Conservation (phyloP, 2,888 invertebrate genomes). For the Scrobipalpa atriplicella region DNA sequence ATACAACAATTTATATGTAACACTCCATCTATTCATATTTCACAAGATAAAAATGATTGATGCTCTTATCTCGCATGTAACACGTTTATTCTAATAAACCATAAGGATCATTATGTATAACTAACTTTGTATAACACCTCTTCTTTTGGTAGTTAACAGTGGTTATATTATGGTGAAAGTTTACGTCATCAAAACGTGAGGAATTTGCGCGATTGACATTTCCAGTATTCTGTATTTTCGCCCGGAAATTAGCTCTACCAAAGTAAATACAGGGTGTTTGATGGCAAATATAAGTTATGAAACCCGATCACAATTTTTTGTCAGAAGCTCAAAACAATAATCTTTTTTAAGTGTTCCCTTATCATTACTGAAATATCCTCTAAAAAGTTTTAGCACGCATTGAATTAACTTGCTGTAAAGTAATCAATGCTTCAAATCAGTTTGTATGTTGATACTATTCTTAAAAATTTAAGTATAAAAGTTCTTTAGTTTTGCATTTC, state of each 20-base stretch:
- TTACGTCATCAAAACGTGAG: conserved; percentile 56
- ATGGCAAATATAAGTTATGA: no score
- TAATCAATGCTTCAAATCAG: no score
- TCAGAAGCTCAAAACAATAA: no score
- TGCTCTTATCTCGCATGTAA: conserved; percentile 8
- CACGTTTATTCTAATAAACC: conserved; percentile 19
- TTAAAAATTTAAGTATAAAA: no score
- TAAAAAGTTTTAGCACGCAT: no score
- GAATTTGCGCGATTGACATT: conserved; percentile 55
- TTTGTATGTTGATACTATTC: no score
- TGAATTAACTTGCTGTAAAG: no score
- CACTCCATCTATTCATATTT: conserved; percentile 11
- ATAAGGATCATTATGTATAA: not conserved
- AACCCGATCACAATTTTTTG: no score
- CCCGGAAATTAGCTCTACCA: conserved; percentile 41
- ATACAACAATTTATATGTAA: not conserved
- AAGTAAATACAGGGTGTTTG: not conserved
- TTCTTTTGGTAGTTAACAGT: not conserved
- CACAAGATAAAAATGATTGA: conserved; percentile 20
- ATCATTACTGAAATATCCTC: no score
- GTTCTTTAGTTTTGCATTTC: no score
- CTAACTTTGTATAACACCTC: not conserved
- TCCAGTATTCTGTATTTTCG: conserved; percentile 37
- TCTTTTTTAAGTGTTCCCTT: no score
- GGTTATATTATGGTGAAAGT: conserved; percentile 53